Base-by-base conservation (phyloP, 1,140 invertebrate species). In the Sinella curviseta region DNA sequence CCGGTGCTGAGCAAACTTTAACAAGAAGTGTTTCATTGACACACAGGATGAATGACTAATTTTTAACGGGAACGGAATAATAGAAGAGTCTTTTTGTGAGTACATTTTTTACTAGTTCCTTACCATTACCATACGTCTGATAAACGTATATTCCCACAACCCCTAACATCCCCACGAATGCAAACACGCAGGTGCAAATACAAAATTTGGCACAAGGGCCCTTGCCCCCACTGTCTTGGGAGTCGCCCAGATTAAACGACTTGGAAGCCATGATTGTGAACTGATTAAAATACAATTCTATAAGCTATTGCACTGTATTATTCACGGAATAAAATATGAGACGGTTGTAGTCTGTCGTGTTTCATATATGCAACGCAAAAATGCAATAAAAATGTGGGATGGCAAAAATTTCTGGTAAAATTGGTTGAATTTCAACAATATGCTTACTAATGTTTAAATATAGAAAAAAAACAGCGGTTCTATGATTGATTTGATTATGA, bases 161-260 rank as follows among this genome's bases (percentile, higher is more conserved):
- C 24, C 3, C 8, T 1, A 54, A 4, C 14, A 75, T 54, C 31
- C 12, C 39, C 1, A 75, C 36, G 24, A 75, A 36, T 30, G 28
- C 34, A 4, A 48, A 12, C 2, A 24, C 20, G 26, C 34, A 48
- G 2, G 39, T 48, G 24, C 34, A 48, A n/a, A 75, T 75, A n/a
- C 76, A 80, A 4, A 79, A 35, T 57, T 79, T 82, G 28, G 28
- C 65, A 36, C 81, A 81, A 1, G 54, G 4, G 1, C 76, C 57
- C 54, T 36, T 75, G 14, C 74, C 57, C 34, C 70, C 78, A 31
- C 77, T 33, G 4, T 60, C 55, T 8, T 8, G 34, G 31, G 74
- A 57, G 26, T 82, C 77, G 0, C 73, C 77, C n/a, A 82, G 33
- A 0, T 39, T 74, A 75, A 80, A 82, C 0, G 82, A 81, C 78